A percentile compares a stretch with the other conserved stretches of the same genome.
Conservation (phyloP, 2,113 vertebrate genomes). For the Heliornis fulica region DNA sequence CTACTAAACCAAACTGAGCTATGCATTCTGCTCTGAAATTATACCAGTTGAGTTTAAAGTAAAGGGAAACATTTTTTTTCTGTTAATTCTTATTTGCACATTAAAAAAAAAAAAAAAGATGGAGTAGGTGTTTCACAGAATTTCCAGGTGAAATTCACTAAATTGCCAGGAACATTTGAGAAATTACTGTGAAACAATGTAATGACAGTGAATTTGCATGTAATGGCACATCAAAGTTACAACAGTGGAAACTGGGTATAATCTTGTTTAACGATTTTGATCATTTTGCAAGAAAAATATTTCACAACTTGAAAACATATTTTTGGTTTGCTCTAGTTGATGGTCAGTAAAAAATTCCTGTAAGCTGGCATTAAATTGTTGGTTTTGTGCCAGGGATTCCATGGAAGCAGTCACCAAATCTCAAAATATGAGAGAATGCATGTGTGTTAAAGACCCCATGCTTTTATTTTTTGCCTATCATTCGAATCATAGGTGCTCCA, state of each 20-base stretch:
- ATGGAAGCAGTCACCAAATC: neutral
- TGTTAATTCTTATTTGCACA: neutral
- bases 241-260: neutral
- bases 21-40: neutral
- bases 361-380: neutral
- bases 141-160: neutral
- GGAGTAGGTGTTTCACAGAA: neutral
- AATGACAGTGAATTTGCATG: slow-evolving; percentile 13
- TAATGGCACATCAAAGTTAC: neutral
- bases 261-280: neutral
- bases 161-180: neutral
- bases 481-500: slow-evolving; percentile 13
- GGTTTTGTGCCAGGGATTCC: neutral
- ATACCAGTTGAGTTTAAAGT: neutral
- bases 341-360: neutral
- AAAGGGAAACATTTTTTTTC: neutral
- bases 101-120: neutral
- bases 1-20: neutral
- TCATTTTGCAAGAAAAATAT: neutral
- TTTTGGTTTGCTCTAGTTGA: neutral
- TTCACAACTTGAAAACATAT: neutral
- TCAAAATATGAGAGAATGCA: neutral
- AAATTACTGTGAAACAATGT: neutral
- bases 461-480: neutral
- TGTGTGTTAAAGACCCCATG: neutral